phyloP scores from a whole-genome alignment of 2,797 vertebrate species.

The Zenarchopterus dispar region DNA sequence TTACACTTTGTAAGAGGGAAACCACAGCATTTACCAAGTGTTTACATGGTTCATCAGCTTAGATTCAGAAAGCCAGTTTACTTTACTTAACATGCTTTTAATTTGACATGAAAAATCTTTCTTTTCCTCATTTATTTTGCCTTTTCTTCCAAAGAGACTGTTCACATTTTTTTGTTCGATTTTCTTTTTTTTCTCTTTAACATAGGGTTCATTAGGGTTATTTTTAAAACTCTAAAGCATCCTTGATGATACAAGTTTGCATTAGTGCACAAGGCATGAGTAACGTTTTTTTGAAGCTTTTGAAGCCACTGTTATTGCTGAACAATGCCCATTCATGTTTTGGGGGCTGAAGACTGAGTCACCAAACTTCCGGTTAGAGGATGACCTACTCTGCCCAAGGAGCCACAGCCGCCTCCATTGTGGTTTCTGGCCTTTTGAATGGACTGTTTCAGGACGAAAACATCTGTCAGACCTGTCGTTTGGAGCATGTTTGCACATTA shows the following conservation, averaged over 20 bases:
- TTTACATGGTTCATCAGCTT: slow-evolving; percentile 15
- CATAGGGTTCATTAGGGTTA: too few species aligned
- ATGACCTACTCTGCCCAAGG: too few species aligned
- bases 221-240: too few species aligned
- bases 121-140: neutral
- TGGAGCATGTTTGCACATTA: neutral
- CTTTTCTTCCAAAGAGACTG: neutral
- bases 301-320: too few species aligned
- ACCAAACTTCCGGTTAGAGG: too few species aligned
- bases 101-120: slow-evolving; percentile 27
- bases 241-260: too few species aligned
- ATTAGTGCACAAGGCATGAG: too few species aligned
- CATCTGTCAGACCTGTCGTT: neutral
- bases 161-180: too few species aligned
- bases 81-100: slow-evolving; percentile 34
- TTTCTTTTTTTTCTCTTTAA: too few species aligned
- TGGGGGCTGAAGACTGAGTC: too few species aligned
- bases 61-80: slow-evolving; percentile 21
- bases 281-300: too few species aligned
- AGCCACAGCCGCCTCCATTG: neutral
- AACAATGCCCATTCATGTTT: too few species aligned
- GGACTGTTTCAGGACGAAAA: slow-evolving; percentile 10
- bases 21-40: slow-evolving; percentile 20
- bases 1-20: slow-evolving; percentile 18
- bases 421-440: slow-evolving; percentile 22